phyloP scores from a whole-genome alignment of 2,113 vertebrate genomes.

The Odontesthes bonariensis region DNA sequence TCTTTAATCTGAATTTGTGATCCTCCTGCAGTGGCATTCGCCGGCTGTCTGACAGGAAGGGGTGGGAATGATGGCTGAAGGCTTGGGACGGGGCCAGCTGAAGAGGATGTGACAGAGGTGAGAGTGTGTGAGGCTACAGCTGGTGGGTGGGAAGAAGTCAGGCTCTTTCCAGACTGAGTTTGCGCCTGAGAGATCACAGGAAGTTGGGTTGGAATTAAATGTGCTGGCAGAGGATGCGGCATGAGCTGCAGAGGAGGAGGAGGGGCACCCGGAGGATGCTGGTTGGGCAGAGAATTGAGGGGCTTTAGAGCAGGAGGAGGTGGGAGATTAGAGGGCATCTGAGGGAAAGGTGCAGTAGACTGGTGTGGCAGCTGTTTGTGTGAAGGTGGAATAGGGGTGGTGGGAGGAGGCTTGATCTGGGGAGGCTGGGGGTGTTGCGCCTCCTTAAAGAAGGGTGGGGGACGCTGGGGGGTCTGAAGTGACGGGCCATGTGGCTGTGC shows the following conservation, averaged over 20 bases:
- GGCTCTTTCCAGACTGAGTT: constrained; percentile 82
- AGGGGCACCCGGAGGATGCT: constrained; percentile 92
- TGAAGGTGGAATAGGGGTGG: constrained; percentile 92
- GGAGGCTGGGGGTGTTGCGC: constrained; percentile 86
- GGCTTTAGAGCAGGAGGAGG: constrained; percentile 95
- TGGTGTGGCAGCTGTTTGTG: constrained; percentile 91
- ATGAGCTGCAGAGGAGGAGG: constrained; percentile 96
- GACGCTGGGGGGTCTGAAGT: constrained; percentile 56
- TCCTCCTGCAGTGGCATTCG: constrained; percentile 61
- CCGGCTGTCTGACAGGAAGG: constrained; percentile 71
- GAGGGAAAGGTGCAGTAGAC: constrained; percentile 88
- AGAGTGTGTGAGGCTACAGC: constrained; percentile 80
- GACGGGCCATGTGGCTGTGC: constrained; percentile 44
- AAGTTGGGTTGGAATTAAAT: constrained; percentile 86
- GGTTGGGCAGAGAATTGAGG: constrained; percentile 91
- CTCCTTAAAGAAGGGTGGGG: constrained; percentile 82
- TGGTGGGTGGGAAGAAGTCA: constrained; percentile 80
- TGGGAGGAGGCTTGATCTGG: constrained; percentile 95
- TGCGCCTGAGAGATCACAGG: constrained; percentile 91
- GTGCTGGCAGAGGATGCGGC: constrained; percentile 89
- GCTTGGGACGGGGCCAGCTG: constrained; percentile 77
- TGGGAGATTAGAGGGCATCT: constrained; percentile 94
- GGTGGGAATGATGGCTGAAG: constrained; percentile 81
- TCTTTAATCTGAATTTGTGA: constrained; percentile 92
- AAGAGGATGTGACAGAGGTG: constrained; percentile 70